Percentiles rank a stretch among this genome's conserved stretches.
Evolutionary conservation across 2,113 vertebrate species (phyloP).

Genomic region (Psittacara wagleri): DNA sequence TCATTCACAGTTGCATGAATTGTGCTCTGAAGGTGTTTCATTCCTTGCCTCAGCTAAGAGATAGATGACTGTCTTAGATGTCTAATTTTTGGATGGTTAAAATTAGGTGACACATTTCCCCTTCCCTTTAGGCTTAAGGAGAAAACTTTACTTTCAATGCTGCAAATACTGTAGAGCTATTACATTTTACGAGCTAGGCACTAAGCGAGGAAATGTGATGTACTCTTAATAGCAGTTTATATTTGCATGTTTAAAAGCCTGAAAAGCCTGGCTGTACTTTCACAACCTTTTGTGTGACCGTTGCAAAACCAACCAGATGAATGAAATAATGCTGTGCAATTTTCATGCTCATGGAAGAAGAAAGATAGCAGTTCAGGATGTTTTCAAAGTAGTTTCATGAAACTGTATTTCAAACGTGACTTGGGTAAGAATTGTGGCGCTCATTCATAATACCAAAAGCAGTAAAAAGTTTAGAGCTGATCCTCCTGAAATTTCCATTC

Average conservation of each 20-base stretch:
- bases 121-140: background rate
- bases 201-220: background rate
- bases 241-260: constrained; percentile 18
- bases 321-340: background rate
- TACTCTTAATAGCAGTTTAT: constrained; percentile 9
- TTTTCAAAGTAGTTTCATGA: background rate
- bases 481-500: background rate
- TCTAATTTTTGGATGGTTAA: constrained; percentile 10
- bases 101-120: background rate
- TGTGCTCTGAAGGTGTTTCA: background rate
- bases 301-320: background rate
- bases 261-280: constrained; percentile 4
- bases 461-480: background rate
- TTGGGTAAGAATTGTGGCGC: background rate
- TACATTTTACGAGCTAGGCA: background rate
- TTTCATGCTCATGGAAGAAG: background rate
- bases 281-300: background rate
- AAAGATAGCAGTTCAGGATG: background rate
- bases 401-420: background rate
- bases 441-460: background rate
- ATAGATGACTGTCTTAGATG: background rate
- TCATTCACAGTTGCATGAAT: background rate
- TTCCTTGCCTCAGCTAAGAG: background rate
- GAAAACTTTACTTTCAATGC: background rate
- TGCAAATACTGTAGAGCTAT: background rate